These are phyloP conservation scores for Peromyscus polionotus DNA, from an alignment of 2,113 vertebrate genomes.

Conservation along the genomic window DNA sequence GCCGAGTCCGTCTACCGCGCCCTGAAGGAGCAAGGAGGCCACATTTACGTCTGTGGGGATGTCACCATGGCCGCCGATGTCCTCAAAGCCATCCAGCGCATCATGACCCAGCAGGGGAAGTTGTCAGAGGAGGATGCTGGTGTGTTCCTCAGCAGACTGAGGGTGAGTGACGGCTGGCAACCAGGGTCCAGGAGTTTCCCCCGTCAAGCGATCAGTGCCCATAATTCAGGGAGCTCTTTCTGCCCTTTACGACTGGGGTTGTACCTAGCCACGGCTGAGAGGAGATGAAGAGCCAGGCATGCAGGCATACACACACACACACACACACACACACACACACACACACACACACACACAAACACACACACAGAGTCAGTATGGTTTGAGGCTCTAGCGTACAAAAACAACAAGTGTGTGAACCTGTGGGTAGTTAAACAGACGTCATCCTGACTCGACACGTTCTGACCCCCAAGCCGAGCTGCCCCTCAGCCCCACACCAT, in stretches of 20 bases:
- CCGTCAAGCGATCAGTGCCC: neutral
- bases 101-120: conserved; percentile 93
- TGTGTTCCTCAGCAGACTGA: conserved; percentile 96
- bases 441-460: neutral
- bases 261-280: neutral
- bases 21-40: conserved; percentile 95
- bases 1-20: conserved; percentile 92
- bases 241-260: neutral
- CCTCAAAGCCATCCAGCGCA: conserved; percentile 95
- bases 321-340: neutral
- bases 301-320: neutral
- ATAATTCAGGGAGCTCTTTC: neutral
- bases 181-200: neutral
- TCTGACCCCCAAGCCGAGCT: neutral
- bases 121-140: conserved; percentile 94
- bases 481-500: neutral
- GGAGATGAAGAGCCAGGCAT: neutral
- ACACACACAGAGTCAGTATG: accelerated
- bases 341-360: neutral
- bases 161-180: conserved; percentile 85
- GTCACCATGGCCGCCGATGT: conserved; percentile 99
- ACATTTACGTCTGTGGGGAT: conserved; percentile 98
- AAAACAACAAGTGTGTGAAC: neutral
- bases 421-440: neutral
- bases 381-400: neutral